These are phyloP conservation scores for Formica exsecta DNA, from an alignment of 1,140 invertebrate genomes.

Conservation along the genomic window DNA sequence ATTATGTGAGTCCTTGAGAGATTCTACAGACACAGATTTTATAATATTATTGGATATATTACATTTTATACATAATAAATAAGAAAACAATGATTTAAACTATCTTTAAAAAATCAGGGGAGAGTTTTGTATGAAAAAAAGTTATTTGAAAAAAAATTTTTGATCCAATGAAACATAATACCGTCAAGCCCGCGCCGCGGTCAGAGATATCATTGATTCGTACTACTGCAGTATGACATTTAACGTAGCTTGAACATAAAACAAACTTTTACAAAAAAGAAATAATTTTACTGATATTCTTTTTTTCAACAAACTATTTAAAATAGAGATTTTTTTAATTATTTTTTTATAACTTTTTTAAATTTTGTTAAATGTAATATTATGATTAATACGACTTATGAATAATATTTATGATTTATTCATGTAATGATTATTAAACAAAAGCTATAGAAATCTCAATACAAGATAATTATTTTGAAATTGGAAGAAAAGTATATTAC, in stretches of 20 bases:
- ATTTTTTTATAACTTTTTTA: too few species aligned
- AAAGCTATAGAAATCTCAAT: background rate
- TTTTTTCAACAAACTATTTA: too few species aligned
- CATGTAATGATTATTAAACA: background rate
- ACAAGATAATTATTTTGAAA: background rate
- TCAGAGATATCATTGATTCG: background rate
- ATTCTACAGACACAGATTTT: too few species aligned
- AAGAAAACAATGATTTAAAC: background rate
- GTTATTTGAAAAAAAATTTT: background rate
- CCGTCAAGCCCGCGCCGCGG: too few species aligned
- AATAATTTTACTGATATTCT: conserved; percentile 1
- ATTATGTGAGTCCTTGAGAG: background rate
- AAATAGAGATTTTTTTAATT: too few species aligned
- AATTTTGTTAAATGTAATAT: too few species aligned
- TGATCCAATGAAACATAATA: background rate
- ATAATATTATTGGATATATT: too few species aligned
- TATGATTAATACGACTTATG: background rate
- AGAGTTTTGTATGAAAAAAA: background rate
- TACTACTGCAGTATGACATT: conserved; percentile 15
- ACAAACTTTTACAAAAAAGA: background rate
- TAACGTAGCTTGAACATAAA: conserved; percentile 5
- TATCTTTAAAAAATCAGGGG: background rate
- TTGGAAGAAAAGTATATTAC: too few species aligned
- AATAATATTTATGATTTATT: background rate
- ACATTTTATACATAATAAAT: too few species aligned